Conservation (phyloP, 1,140 invertebrate genomes). For the Hyles vespertilio region DNA sequence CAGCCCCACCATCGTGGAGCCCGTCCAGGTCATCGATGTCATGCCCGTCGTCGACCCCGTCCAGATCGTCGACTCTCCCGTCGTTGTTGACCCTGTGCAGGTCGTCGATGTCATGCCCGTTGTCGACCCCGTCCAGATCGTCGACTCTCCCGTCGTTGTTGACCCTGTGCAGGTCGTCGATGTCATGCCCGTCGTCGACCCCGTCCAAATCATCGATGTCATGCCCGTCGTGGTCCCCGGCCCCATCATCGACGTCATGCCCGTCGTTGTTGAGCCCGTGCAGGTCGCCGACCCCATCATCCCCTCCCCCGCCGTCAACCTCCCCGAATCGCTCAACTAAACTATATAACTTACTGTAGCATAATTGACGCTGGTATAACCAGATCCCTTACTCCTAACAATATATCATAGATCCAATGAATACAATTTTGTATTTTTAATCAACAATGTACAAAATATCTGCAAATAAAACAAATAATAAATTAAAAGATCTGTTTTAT, state of each 20-base stretch:
- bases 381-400: no score
- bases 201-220: conserved; percentile 22
- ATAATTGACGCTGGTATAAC: not conserved
- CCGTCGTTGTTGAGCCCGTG: conserved; percentile 23
- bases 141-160: conserved; percentile 6
- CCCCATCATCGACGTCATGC: no score
- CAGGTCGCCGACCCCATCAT: conserved; percentile 16
- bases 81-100: conserved; percentile 12
- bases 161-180: conserved; percentile 17
- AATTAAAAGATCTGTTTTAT: no score
- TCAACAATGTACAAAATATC: no score
- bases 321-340: conserved; percentile 27
- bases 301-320: conserved; percentile 16
- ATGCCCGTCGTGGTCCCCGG: no score
- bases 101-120: conserved; percentile 13
- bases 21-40: conserved; percentile 14
- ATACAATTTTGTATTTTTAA: no score
- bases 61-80: conserved; percentile 16
- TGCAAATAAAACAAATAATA: no score
- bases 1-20: conserved; percentile 1
- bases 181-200: conserved; percentile 14
- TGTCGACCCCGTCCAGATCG: conserved; percentile 21
- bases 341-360: not conserved
- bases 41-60: conserved; percentile 20
- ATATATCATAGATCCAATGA: no score